Evolutionary conservation across 2,888 invertebrate species (phyloP), one percentile per base, ranked within the genome.

Genomic region (Trichogramma evanescens): DNA sequence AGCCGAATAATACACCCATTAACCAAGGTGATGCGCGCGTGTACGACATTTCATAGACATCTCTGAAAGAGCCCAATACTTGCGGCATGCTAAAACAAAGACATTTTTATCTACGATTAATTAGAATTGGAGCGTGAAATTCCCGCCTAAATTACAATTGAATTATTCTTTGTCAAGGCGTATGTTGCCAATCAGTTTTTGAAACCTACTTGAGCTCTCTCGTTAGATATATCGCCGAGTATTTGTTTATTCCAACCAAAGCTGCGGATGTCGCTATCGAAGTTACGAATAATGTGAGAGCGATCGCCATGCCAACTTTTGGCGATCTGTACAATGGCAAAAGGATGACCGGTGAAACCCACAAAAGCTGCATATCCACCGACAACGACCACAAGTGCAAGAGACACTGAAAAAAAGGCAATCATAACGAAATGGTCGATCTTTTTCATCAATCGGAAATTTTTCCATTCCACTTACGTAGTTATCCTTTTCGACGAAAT

Each of bases 381-480:
- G 82, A 80, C 48, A 84, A 70, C 66, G 83, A 84, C 84, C 84
- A 85, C 0, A 82, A 78, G 66, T 83, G 83, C 43, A 78, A 75
- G 42, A 84, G 68, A 68, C 84, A 84, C 79, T 74, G 60, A 69
- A 70, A 55, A 46, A 26, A 6, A 52, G 7, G 43, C 6, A 43
- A 26, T 44, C 8, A 44, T 44, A n/a, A 9, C 50, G 26, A 50
- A 50, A 56, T n/a, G n/a, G n/a, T 45, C 8, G n/a, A 45, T 45
- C n/a, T n/a, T 45, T 9, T 45, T 45, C 8, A 9, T 9, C 8
- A 2, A 45, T 45, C n/a, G 45, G n/a, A 2, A 45, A 45, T 5
- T 48, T 39, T 10, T 42, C n/a, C 13, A 55, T 6, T 6, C n/a
- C 39, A 4, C 69, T 70, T 66, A 80, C 78, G 56, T 72, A 74